A percentile compares a stretch with the other conserved stretches of the same genome.
These are phyloP conservation scores for Belonocnema kinseyi DNA, from an alignment of 1,140 invertebrate genomes.

Conservation along the genomic window DNA sequence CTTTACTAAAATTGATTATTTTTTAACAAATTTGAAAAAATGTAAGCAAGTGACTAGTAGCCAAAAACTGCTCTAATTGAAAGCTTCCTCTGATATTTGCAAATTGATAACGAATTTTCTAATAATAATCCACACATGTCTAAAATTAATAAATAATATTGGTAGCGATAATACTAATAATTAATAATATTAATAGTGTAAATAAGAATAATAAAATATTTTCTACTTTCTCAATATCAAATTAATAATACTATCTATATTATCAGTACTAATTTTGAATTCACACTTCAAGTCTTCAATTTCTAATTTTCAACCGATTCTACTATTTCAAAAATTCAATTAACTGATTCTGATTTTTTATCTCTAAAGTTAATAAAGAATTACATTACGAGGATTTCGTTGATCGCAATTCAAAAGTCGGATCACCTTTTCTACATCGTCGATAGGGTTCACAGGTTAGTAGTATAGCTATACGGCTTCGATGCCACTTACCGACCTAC, in stretches of 20 bases:
- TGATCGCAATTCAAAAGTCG: constrained; percentile 66
- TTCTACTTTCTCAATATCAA: not conserved
- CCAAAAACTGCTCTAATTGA: not conserved
- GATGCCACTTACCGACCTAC: no score
- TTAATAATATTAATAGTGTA: constrained; percentile 15
- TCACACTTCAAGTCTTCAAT: no score
- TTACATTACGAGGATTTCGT: constrained; percentile 58
- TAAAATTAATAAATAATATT: constrained; percentile 36
- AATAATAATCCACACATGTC: constrained; percentile 44
- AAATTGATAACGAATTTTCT: constrained; percentile 39
- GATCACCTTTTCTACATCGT: constrained; percentile 64
- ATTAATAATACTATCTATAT: not conserved
- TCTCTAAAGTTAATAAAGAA: constrained; percentile 38
- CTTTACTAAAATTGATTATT: constrained; percentile 15
- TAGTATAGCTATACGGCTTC: no score
- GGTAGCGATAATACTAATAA: constrained; percentile 52
- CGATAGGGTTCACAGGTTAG: constrained; percentile 59
- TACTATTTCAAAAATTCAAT: constrained; percentile 44
- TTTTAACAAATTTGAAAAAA: not conserved
- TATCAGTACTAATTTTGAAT: no score
- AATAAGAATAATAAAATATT: constrained; percentile 22
- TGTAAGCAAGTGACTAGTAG: not conserved
- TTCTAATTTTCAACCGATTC: constrained; percentile 47
- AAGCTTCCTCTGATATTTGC: not conserved
- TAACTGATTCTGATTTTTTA: constrained; percentile 14